A percentile compares a stretch with the other conserved stretches of the same genome.
phyloP scores from a whole-genome alignment of 2,888 invertebrate species.

The Camponotus fellah region DNA sequence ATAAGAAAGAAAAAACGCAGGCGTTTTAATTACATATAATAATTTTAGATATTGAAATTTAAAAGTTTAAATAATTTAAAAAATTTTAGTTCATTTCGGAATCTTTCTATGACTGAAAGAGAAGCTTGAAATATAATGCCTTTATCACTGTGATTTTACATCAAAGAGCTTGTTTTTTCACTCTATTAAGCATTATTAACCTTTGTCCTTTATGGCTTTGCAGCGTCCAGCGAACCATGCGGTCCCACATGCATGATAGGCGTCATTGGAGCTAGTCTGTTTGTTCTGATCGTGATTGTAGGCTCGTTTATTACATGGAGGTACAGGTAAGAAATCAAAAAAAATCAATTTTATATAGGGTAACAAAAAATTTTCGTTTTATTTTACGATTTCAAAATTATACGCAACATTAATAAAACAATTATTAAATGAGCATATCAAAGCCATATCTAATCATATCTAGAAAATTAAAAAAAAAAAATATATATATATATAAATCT shows the following conservation, averaged over 20 bases:
- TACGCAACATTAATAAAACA: neutral
- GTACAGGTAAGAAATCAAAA: constrained; percentile 76
- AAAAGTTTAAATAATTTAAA: neutral
- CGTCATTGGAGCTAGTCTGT: constrained; percentile 85
- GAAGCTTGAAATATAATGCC: neutral
- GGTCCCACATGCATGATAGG: constrained; percentile 86
- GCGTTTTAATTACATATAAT: neutral
- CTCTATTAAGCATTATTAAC: neutral
- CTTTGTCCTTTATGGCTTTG: constrained; percentile 55
- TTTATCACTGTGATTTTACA: constrained; percentile 12
- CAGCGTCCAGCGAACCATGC: constrained; percentile 82
- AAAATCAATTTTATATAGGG: neutral
- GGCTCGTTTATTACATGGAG: constrained; percentile 80
- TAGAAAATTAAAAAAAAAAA: too few relatives aligned
- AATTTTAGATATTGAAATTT: neutral
- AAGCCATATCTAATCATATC: neutral
- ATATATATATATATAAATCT: too few relatives aligned
- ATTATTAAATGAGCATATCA: neutral
- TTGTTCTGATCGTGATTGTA: constrained; percentile 81
- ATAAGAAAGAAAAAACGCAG: neutral
- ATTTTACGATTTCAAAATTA: neutral
- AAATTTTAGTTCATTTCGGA: neutral
- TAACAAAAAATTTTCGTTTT: neutral
- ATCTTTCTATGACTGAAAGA: neutral
- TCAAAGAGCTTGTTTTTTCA: neutral